Evolutionary conservation across 2,888 invertebrate genomes (phyloP), one percentile per base, ranked within the genome.

Genomic region (Eupithecia dodoneata): DNA sequence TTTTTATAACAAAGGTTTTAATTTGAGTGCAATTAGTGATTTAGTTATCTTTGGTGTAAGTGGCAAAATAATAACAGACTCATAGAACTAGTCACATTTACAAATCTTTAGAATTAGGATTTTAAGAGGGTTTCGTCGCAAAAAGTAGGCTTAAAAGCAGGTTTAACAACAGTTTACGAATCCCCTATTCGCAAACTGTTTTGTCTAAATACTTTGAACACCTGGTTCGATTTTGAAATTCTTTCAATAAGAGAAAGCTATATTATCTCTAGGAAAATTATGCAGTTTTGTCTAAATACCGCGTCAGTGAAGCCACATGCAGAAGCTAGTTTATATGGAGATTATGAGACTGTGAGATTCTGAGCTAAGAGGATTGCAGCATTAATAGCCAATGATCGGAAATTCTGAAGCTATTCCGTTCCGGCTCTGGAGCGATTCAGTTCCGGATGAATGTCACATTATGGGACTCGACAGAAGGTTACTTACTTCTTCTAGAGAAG

Each of bases 381-480:
- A 79, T 45, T 45, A 44, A 45, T 44, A 44, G 76, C 80, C 82
- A 81, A 84, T 85, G 87, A 86, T 84, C 85, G 85, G 83, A 85
- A 83, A 81, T 88, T 87, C 82, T 67, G 67, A 67, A 44, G n/a
- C n/a, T 9, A 9, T 69, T 69, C 45, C 84, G 87, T 85, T 84
- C 85, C 85, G 87, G 87, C 30, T 30, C 30, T 30, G 30, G 30
- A 30, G 30, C 30, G 30, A 30, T 30, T 30, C 30, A 30, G 30
- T 87, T 86, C 85, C 84, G 84, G 82, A 85, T 86, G 85, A 86
- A 86, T 87, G 87, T 88, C 71, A n/a, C 69, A 65, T 67, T 42
- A 4, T 15, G n/a, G 59, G 18, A 18, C 9, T 18, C 10, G 55
- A n/a, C 18, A 55, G 55, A n/a, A 7, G 9, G 59, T 18, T 59